Percentiles rank a stretch among this genome's conserved stretches.
phyloP scores from a whole-genome alignment of 2,797 vertebrate genomes.

The Limosa lapponica region DNA sequence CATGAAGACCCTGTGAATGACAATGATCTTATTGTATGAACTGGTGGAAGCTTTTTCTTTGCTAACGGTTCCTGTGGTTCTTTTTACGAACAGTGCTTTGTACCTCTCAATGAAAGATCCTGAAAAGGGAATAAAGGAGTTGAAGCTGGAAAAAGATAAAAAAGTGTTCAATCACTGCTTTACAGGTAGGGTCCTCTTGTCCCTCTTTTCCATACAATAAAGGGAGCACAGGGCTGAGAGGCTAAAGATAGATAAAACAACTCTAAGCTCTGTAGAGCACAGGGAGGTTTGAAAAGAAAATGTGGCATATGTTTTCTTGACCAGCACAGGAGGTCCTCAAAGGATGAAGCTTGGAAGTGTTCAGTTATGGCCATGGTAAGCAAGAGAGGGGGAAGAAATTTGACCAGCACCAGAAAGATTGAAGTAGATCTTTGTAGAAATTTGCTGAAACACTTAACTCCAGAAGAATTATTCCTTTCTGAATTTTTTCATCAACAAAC shows the following conservation, averaged over 20 bases:
- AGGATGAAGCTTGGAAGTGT: neutral
- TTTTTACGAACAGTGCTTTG: slow-evolving; percentile 81
- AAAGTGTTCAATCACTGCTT: slow-evolving; percentile 94
- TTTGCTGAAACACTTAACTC: neutral
- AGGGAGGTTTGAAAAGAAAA: neutral
- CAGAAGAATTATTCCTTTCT: neutral
- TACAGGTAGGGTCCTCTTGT: slow-evolving; percentile 81
- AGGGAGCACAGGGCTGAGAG: neutral
- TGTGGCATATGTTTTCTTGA: neutral
- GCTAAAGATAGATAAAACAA: neutral
- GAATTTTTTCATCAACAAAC: neutral
- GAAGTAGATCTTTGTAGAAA: neutral
- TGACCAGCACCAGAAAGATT: neutral
- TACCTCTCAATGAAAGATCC: slow-evolving; percentile 91
- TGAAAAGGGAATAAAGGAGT: slow-evolving; percentile 89
- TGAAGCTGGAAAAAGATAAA: slow-evolving; percentile 92
- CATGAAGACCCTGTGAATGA: neutral
- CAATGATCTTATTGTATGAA: neutral
- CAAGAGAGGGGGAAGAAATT: neutral
- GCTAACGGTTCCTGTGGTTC: neutral
- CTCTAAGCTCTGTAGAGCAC: neutral
- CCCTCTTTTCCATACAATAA: neutral
- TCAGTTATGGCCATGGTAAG: neutral
- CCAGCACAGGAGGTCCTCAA: neutral
- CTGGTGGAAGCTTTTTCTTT: neutral